Percentiles rank a stretch among this genome's conserved stretches.
phyloP scores from a whole-genome alignment of 2,113 vertebrate species.

The Natator depressus region DNA sequence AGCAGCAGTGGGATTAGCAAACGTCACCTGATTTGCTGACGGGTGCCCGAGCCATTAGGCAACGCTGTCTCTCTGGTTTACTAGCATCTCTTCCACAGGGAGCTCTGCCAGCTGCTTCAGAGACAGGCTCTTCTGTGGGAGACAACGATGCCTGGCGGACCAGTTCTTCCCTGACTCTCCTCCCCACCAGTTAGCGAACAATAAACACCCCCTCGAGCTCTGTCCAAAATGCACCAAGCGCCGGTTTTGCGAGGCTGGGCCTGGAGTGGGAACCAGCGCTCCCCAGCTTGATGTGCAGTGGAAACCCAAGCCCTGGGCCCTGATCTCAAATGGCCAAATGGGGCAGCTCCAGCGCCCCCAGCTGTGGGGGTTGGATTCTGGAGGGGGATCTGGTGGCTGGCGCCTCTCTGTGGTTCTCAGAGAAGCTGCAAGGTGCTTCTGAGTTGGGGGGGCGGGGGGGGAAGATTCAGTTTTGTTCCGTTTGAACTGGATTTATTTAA shows the following conservation, averaged over 20 bases:
- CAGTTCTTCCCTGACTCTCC: background rate
- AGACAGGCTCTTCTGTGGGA: background rate
- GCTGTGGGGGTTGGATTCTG: background rate
- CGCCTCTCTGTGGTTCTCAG: background rate
- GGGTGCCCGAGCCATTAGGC: background rate
- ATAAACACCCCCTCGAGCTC: background rate
- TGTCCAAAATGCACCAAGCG: background rate
- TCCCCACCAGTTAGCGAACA: background rate
- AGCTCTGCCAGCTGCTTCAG: background rate
- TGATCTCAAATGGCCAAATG: background rate
- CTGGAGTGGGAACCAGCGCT: background rate
- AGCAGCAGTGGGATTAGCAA: background rate
- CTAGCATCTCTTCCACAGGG: background rate
- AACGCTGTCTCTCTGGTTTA: background rate
- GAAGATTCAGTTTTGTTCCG: background rate
- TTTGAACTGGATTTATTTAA: background rate
- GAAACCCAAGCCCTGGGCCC: background rate
- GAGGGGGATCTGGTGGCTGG: background rate
- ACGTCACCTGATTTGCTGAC: background rate
- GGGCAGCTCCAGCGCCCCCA: too few species aligned
- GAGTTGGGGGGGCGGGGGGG: too few species aligned
- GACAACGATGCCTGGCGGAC: too few species aligned
- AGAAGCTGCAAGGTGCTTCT: too few species aligned
- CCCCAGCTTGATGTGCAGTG: background rate
- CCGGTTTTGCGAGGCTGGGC: background rate